Percentiles rank a stretch among this genome's conserved stretches.
Evolutionary conservation across 2,888 invertebrate genomes (phyloP).

Genomic region (Perithous albicinctus): DNA sequence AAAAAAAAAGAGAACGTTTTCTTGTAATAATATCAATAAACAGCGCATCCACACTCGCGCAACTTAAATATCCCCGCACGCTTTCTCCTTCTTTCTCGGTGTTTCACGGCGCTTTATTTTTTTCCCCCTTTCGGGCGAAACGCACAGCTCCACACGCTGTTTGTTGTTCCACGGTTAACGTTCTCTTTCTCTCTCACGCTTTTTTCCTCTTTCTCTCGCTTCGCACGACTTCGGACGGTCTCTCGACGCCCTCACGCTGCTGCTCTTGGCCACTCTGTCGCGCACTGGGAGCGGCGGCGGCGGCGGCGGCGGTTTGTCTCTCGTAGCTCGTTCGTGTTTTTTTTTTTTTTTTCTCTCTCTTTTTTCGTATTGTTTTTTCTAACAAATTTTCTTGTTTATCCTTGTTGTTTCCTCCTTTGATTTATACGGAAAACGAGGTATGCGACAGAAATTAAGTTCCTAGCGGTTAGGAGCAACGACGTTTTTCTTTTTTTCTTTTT

Average conservation of each 20-base stretch:
- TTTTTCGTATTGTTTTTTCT: not conserved
- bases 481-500: no score
- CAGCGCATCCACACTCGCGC: not conserved
- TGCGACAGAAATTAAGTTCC: conserved; percentile 1
- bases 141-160: conserved; percentile 6
- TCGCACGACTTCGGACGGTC: not conserved
- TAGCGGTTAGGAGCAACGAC: conserved; percentile 65
- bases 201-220: not conserved
- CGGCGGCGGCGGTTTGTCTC: conserved; percentile 14
- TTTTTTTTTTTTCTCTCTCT: not conserved
- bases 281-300: conserved; percentile 47
- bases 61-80: not conserved
- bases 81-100: not conserved
- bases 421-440: not conserved
- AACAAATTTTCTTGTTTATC: not conserved
- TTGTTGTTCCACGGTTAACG: not conserved
- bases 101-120: not conserved
- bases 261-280: conserved; percentile 37
- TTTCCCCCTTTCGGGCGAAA: not conserved
- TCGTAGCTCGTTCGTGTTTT: conserved; percentile 3
- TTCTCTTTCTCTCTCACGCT: not conserved
- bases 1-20: not conserved
- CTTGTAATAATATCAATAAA: not conserved
- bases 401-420: not conserved
- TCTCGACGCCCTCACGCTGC: conserved; percentile 23